Evolutionary conservation across 2,113 vertebrate species (phyloP).

Genomic region (Myotis yumanensis): DNA sequence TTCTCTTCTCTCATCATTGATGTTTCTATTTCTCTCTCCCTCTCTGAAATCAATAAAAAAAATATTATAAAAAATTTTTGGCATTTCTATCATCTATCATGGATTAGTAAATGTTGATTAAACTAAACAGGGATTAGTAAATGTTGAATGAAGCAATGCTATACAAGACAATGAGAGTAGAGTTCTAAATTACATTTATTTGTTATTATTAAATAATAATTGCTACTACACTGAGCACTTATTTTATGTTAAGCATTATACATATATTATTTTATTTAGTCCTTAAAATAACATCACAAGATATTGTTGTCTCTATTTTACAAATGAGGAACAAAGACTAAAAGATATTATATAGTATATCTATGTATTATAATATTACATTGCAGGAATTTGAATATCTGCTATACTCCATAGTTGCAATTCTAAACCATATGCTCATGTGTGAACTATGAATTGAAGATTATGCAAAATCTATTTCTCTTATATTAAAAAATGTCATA

Average conservation of each 20-base stretch:
- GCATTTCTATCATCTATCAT: not conserved
- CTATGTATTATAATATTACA: not conserved
- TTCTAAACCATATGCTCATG: not conserved
- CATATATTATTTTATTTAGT: not conserved
- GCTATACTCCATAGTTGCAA: not conserved
- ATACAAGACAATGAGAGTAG: not conserved
- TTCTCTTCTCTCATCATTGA: no score
- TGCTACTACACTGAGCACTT: not conserved
- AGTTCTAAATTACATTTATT: constrained; percentile 12
- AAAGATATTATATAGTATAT: not conserved
- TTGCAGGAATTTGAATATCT: not conserved
- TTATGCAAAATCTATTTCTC: not conserved
- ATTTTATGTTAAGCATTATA: not conserved
- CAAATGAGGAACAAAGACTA: not conserved
- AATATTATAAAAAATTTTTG: not conserved
- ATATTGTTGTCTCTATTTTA: not conserved
- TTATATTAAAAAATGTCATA: not conserved
- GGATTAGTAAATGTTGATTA: not conserved
- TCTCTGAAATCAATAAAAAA: no score
- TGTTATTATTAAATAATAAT: constrained; percentile 34
- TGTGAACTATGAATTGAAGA: not conserved
- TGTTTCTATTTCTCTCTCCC: no score
- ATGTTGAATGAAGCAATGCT: not conserved
- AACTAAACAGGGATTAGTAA: not conserved
- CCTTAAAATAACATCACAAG: not conserved